Conservation (phyloP, 2,888 invertebrate genomes). For the Polyommatus iphigenia region DNA sequence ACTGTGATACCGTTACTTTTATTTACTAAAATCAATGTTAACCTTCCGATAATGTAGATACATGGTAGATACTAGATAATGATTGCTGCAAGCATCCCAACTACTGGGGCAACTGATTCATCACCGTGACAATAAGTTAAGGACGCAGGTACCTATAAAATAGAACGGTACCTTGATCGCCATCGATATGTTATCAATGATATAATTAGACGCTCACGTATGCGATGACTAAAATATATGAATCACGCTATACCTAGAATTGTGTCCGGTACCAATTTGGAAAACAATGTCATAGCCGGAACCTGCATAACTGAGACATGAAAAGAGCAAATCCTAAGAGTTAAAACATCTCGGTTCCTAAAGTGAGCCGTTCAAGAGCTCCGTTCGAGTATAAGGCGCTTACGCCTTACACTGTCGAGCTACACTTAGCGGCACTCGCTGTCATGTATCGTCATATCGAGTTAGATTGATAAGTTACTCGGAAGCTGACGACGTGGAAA, state of each 20-base stretch:
- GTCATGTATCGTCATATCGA: conserved; percentile 9
- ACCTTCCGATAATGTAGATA: neutral
- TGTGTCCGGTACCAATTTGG: neutral
- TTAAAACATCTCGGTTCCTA: neutral
- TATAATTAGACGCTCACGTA: neutral
- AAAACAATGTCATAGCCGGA: neutral
- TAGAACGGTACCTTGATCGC: neutral
- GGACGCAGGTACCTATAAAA: neutral
- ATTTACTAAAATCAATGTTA: conserved; percentile 20
- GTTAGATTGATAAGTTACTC: conserved; percentile 27
- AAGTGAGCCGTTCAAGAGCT: neutral
- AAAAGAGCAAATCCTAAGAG: neutral
- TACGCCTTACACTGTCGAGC: neutral
- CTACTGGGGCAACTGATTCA: neutral
- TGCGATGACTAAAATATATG: neutral
- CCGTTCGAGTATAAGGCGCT: conserved; percentile 4
- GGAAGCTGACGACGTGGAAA: conserved; percentile 22
- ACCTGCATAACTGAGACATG: neutral
- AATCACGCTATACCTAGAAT: neutral
- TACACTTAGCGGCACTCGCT: conserved; percentile 1
- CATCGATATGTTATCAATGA: neutral
- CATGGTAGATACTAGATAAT: neutral
- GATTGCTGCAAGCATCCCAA: neutral
- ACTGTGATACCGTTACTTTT: conserved; percentile 17
- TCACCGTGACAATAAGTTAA: neutral